A percentile compares a stretch with the other conserved stretches of the same genome.
These are phyloP conservation scores for Xiphorhynchus elegans DNA, from an alignment of 2,113 vertebrate species.

Conservation along the genomic window DNA sequence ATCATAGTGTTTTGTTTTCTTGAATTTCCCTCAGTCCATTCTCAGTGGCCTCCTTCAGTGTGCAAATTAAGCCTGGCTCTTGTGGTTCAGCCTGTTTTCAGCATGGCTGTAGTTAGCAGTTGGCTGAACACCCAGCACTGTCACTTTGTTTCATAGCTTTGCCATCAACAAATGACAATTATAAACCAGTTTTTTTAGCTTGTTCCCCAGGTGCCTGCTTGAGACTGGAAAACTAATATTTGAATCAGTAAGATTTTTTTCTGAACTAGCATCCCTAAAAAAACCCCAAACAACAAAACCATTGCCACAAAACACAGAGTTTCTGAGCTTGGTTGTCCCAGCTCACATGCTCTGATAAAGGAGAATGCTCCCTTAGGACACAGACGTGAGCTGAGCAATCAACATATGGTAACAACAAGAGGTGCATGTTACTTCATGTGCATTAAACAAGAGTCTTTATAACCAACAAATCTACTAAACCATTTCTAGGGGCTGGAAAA, in stretches of 20 bases:
- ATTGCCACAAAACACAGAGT: background rate
- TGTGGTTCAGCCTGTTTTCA: slow-evolving; percentile 18
- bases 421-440: background rate
- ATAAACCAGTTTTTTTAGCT: background rate
- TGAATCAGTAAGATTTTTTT: background rate
- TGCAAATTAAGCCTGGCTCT: background rate
- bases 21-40: background rate
- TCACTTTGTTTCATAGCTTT: slow-evolving; percentile 12
- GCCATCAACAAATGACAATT: background rate
- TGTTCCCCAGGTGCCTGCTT: background rate
- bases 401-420: background rate
- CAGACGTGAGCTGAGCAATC: background rate
- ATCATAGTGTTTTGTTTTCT: background rate
- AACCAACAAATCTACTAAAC: background rate
- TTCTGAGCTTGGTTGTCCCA: background rate
- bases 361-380: rapidly evolving
- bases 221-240: background rate
- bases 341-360: background rate
- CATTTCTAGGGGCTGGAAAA: background rate
- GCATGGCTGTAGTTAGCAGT: background rate
- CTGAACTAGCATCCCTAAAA: background rate
- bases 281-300: background rate
- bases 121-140: slow-evolving; percentile 10
- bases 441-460: background rate
- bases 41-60: background rate